Evolutionary conservation across 2,113 vertebrate species (phyloP), one percentile per base, ranked within the genome.

Genomic region (Anolis carolinensis): DNA sequence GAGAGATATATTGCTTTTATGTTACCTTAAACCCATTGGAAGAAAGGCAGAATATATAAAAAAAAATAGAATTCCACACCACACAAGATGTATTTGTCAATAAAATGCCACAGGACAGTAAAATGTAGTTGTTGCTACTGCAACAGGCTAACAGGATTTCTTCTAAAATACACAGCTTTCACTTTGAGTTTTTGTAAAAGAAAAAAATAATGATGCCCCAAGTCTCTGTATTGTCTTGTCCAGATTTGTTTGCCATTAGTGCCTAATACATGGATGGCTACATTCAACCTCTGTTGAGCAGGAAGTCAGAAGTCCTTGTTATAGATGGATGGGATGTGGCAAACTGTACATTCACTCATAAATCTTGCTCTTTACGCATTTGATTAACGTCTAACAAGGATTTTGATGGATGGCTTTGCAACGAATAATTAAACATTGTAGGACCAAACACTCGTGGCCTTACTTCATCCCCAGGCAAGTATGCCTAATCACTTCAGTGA

Each of bases 331-430:
- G 87, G 83, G 91, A 84, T 90, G 85, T 79, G 92, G 83, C 81
- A 89, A 27, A 89, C 87, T 81, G 91, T n/a, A 5, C 70, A 79
- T 30, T 50, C 85, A 63, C 78, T 89, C 93, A 83, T 91, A 62
- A 94, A 93, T 93, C 85, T 92, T 79, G 71, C 68, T 79, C 13
- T 71, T 36, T 0, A 10, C 82, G 88, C 70, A 5, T 25, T 21
- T 92, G 80, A 89, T 94, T 92, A 86, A 88, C 70, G 86, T 39
- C 83, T 87, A 90, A 89, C 70, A 10, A 91, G 88, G 48, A 27
- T 84, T 92, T 70, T 89, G 89, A 92, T 71, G 86, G 88, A 84
- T 91, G 87, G 78, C 55, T 90, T 81, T 77, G 89, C 68, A 91
- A 44, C 75, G 84, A 5, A 87, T 89, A 9, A 90, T 92, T 90